Conservation (phyloP, 1,140 invertebrate species). For the Amyelois transitella region DNA sequence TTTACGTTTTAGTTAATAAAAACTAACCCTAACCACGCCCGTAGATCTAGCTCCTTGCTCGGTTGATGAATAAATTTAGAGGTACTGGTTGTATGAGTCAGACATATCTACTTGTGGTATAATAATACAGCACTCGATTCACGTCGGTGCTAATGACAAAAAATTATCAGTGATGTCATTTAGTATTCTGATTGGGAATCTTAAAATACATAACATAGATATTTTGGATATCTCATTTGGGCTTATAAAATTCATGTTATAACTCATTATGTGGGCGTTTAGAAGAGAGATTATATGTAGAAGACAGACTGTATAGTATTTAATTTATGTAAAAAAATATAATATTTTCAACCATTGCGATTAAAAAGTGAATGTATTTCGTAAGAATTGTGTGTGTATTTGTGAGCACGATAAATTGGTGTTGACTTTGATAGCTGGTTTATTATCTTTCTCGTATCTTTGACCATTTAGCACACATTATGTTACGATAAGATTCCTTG, state of each 20-base stretch:
- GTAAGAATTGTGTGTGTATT: constrained; percentile 13
- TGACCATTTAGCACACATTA: not conserved
- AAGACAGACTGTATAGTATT: no score
- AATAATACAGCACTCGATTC: constrained; percentile 17
- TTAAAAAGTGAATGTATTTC: constrained; percentile 29
- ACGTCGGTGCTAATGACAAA: constrained; percentile 31
- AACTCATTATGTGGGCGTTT: constrained; percentile 16
- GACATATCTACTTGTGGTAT: constrained; percentile 2
- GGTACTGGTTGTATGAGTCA: constrained; percentile 20
- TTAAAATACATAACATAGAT: not conserved
- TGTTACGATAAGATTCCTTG: constrained; percentile 1
- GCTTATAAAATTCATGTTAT: constrained; percentile 12
- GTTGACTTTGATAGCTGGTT: not conserved
- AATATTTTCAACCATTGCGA: constrained; percentile 9
- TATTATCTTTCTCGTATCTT: not conserved
- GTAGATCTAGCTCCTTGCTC: constrained; percentile 2
- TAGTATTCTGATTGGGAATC: constrained; percentile 19
- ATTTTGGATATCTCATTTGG: not conserved
- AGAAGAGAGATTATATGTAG: no score
- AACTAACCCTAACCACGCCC: constrained; percentile 15
- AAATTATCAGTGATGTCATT: constrained; percentile 39
- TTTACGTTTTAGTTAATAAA: constrained; percentile 6
- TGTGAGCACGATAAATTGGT: not conserved
- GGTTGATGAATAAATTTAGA: constrained; percentile 6
- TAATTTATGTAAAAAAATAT: no score